Base-by-base conservation (phyloP, 2,113 vertebrate species). In the Geococcyx californianus region DNA sequence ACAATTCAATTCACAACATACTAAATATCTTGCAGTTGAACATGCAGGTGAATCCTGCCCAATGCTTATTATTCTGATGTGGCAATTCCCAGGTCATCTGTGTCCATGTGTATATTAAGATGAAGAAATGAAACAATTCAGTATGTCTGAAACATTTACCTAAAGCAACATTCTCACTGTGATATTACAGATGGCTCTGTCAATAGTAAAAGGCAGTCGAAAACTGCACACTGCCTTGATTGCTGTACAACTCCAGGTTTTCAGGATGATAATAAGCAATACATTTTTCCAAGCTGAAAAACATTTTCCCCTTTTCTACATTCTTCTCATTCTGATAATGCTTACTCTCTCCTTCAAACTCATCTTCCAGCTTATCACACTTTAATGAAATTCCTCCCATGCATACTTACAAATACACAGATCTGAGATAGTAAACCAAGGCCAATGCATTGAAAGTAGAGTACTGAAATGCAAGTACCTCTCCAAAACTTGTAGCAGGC, bases 301-400 rank as follows among this genome's bases (percentile, higher is more conserved):
- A 78, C 45, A 86, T 90, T 95, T 94, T 42, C 49, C 1, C 2
- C 25, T 26, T 80, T 94, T 86, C 85, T 67, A 45, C 25, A 81
- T 81, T 89, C 55, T 10, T 18, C 16, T 94, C 44, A 38, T 87
- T 81, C 79, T 87, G 93, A 60, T 93, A 94, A 95, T 33, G 75
- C 56, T 89, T 3, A 1, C n/a, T 78, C n/a, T 82, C 82, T 81
- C 31, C 83, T 93, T 86, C 93, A 75, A 77, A 87, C 44, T 88
- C 60, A 56, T 95, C 78, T 90, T 81, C n/a, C 56, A 75, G 40
- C 68, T 95, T 93, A 92, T 88, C 73, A 56, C 23, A 56, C n/a
- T 60, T 77, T 90, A 84, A 94, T 88, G 90, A 96, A 92, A 93
- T 95, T 90, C 79, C 83, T 93, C 83, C 70, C 72, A 74, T 95